phyloP scores from a whole-genome alignment of 2,888 invertebrate genomes.

The Mallateleia sp. region DNA sequence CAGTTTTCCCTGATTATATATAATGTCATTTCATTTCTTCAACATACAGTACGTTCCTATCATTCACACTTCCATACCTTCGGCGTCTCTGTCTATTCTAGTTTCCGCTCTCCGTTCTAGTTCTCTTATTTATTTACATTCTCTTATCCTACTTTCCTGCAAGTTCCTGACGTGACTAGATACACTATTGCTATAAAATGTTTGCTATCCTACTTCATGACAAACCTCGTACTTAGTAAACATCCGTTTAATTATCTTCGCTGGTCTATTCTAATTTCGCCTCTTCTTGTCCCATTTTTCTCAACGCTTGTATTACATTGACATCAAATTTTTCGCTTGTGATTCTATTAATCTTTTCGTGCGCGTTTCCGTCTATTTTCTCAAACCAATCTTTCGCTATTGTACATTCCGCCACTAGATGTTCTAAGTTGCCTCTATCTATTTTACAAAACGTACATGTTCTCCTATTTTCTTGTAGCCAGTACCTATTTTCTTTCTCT shows the following conservation, averaged over 20 bases:
- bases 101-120: not conserved
- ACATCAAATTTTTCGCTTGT: not conserved
- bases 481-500: not conserved
- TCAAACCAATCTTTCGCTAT: constrained; percentile 7
- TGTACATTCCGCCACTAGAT: not conserved
- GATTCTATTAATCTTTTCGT: not conserved
- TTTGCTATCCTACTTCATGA: too few species aligned
- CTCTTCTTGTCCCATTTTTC: too few species aligned
- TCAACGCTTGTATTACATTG: not conserved
- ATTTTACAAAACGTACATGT: not conserved
- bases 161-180: not conserved
- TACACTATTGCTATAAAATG: not conserved
- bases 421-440: not conserved
- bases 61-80: too few species aligned
- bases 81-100: not conserved
- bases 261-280: not conserved
- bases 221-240: not conserved
- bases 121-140: not conserved
- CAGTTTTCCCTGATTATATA: too few species aligned
- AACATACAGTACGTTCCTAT: too few species aligned
- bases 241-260: not conserved
- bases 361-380: not conserved
- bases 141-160: not conserved
- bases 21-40: too few species aligned
- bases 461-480: not conserved